These are phyloP conservation scores for Diaprepes abbreviatus DNA, from an alignment of 2,888 invertebrate species.

Conservation along the genomic window DNA sequence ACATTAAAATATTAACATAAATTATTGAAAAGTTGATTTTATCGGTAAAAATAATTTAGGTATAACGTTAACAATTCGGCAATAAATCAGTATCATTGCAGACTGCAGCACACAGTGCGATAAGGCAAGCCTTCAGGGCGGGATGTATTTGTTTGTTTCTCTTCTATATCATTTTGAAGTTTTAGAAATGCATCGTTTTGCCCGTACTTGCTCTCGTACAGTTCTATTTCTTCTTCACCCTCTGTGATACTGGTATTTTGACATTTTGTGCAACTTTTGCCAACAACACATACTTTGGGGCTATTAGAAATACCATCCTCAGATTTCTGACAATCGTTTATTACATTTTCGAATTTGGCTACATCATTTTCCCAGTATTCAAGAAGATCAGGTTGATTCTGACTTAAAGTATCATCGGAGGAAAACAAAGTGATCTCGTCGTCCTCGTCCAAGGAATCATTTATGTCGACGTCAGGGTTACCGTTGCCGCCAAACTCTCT, in stretches of 20 bases:
- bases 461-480: slow-evolving; percentile 51
- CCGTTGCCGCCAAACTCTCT: slow-evolving; percentile 60
- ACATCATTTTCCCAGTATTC: slow-evolving; percentile 68
- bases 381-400: slow-evolving; percentile 67
- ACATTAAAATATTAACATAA: background rate
- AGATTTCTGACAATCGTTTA: slow-evolving; percentile 35
- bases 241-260: slow-evolving; percentile 48
- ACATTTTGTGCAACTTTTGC: slow-evolving; percentile 43
- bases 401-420: slow-evolving; percentile 56
- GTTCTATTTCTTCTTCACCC: slow-evolving; percentile 58
- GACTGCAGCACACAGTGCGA: slow-evolving; percentile 65
- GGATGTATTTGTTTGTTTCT: slow-evolving; percentile 51
- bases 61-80: slow-evolving; percentile 38
- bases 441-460: slow-evolving; percentile 53
- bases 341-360: slow-evolving; percentile 18
- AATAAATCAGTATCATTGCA: slow-evolving; percentile 48
- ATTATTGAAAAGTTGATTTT: slow-evolving; percentile 47
- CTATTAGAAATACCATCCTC: slow-evolving; percentile 13
- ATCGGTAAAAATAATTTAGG: slow-evolving; percentile 46
- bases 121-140: slow-evolving; percentile 63
- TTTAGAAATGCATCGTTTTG: slow-evolving; percentile 64
- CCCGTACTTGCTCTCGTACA: slow-evolving; percentile 67
- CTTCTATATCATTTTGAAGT: slow-evolving; percentile 59
- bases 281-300: slow-evolving; percentile 30
- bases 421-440: slow-evolving; percentile 56